Conservation (phyloP, 2,113 vertebrate genomes). For the Silurus meridionalis region DNA sequence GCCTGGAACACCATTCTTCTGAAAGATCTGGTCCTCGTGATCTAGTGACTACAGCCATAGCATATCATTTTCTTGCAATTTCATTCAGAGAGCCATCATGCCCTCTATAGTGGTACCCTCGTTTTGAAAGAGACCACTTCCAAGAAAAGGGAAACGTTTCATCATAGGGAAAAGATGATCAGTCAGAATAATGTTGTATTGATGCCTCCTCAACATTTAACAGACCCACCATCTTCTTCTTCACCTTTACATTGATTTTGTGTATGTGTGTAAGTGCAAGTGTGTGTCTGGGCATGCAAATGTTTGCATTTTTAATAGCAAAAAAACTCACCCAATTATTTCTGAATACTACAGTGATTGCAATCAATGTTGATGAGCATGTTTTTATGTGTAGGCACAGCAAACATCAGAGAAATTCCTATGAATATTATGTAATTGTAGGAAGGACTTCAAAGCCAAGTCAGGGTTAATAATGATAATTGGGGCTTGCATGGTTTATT, state of each 20-base stretch:
- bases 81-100: background rate
- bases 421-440: background rate
- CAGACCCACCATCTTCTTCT: background rate
- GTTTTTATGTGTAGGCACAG: slow-evolving; percentile 1
- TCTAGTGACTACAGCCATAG: background rate
- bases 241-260: background rate
- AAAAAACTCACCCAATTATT: slow-evolving; percentile 8
- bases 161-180: background rate
- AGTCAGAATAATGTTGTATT: background rate
- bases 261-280: background rate
- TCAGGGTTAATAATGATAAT: slow-evolving; percentile 1
- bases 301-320: background rate
- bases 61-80: background rate
- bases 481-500: background rate
- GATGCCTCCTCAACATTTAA: background rate
- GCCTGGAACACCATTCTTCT: background rate
- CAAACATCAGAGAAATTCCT: background rate
- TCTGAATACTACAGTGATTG: background rate
- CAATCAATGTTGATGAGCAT: background rate
- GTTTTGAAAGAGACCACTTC: background rate
- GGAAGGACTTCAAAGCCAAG: background rate
- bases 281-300: background rate
- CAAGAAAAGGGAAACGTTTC: background rate
- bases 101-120: background rate
- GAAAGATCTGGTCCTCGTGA: background rate